Conservation (phyloP, 64 coral and sea anemone species). For the Montipora sp. region DNA sequence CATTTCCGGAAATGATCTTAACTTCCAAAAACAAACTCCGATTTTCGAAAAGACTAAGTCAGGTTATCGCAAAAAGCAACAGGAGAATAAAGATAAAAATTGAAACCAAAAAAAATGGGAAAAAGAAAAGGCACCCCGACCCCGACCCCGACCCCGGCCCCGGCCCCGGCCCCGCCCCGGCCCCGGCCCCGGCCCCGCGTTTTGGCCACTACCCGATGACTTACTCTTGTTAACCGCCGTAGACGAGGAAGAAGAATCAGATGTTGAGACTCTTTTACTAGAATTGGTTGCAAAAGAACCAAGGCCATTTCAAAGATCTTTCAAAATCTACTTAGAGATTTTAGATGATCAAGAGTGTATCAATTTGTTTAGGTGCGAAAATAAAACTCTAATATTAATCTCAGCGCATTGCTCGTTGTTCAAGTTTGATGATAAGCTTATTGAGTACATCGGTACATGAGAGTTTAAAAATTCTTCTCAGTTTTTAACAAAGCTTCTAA, state of each 20-base stretch:
- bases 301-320: slow-evolving; percentile 10
- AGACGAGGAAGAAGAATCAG: slow-evolving; percentile 16
- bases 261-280: slow-evolving; percentile 2
- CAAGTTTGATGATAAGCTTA: not conserved
- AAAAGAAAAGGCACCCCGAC: too few relatives aligned
- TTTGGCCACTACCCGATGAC: not conserved
- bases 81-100: too few relatives aligned
- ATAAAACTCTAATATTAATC: not conserved
- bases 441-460: not conserved
- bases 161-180: too few relatives aligned
- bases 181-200: too few relatives aligned
- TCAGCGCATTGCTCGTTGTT: not conserved
- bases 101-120: too few relatives aligned
- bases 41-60: too few relatives aligned
- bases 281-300: not conserved
- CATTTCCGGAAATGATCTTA: too few relatives aligned
- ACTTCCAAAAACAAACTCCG: too few relatives aligned
- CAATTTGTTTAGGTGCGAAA: slow-evolving; percentile 9
- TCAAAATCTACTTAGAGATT: slow-evolving; percentile 1
- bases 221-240: not conserved
- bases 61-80: too few relatives aligned
- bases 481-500: not conserved
- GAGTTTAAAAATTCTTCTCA: not conserved
- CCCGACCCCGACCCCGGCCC: too few relatives aligned
- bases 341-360: slow-evolving; percentile 18